A percentile compares a stretch with the other conserved stretches of the same genome.
Evolutionary conservation across 2,113 vertebrate species (phyloP).

Genomic region (Herpailurus yagouaroundi): DNA sequence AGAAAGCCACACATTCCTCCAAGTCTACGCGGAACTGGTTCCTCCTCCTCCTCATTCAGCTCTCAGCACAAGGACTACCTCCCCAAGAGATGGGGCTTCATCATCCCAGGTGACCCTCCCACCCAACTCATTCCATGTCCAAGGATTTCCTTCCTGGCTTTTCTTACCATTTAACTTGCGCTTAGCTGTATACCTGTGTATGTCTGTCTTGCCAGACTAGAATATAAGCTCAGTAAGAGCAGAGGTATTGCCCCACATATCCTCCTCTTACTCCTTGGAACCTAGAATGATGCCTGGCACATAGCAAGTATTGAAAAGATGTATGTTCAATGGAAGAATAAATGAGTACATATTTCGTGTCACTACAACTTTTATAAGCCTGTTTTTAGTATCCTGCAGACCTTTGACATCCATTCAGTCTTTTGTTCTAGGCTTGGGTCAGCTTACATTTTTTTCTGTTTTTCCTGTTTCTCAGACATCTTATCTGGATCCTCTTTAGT

Average conservation of each 20-base stretch:
- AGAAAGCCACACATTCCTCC: background rate
- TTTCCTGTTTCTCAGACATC: background rate
- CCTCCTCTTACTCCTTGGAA: background rate
- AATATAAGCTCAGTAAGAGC: background rate
- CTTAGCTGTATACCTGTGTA: background rate
- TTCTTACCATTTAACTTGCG: background rate
- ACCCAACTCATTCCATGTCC: background rate
- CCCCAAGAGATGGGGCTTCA: background rate
- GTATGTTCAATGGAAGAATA: background rate
- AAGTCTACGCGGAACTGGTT: background rate
- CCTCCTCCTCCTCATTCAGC: background rate
- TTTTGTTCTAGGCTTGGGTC: background rate
- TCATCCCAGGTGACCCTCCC: background rate
- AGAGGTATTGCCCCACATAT: background rate
- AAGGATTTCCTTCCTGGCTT: background rate
- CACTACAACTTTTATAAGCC: background rate
- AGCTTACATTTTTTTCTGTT: background rate
- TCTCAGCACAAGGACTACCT: background rate
- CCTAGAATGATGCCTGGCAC: background rate
- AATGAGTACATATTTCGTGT: background rate
- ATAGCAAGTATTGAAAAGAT: background rate
- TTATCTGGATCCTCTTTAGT: background rate
- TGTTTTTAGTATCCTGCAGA: background rate
- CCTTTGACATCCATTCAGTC: background rate
- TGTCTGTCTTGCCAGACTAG: background rate